These are phyloP conservation scores for Teleiodes luculella DNA, from an alignment of 2,888 invertebrate genomes.

Conservation along the genomic window DNA sequence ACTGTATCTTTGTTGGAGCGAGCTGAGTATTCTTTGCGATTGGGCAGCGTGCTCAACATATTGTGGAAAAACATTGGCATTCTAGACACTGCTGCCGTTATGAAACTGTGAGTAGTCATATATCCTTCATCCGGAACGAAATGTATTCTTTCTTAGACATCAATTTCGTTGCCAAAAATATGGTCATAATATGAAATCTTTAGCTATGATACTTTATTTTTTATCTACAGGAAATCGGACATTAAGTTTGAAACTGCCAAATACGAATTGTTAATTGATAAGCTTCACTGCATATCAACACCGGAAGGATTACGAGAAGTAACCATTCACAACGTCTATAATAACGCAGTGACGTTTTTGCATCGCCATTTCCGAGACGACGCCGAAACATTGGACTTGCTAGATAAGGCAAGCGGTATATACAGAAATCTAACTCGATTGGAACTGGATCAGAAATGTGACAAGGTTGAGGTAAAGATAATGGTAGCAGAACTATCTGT, in stretches of 20 bases:
- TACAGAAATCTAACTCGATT: conserved; percentile 35
- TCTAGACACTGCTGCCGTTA: conserved; percentile 60
- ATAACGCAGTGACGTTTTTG: not conserved
- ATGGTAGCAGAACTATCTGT: conserved; percentile 51
- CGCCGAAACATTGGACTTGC: conserved; percentile 22
- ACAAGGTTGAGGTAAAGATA: conserved; percentile 38
- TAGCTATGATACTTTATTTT: not conserved
- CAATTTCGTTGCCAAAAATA: too few species aligned
- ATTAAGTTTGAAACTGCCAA: conserved; percentile 54
- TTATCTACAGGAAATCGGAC: conserved; percentile 45
- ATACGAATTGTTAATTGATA: conserved; percentile 47
- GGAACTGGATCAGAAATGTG: conserved; percentile 9
- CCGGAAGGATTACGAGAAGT: conserved; percentile 17
- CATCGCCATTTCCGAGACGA: not conserved
- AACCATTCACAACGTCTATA: not conserved
- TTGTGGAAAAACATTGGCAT: conserved; percentile 81
- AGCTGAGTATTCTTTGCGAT: conserved; percentile 63
- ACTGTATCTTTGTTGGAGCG: conserved; percentile 73
- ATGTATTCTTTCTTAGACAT: too few species aligned
- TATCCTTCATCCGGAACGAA: too few species aligned
- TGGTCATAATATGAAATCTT: not conserved
- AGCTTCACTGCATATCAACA: conserved; percentile 28
- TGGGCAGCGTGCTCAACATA: conserved; percentile 69
- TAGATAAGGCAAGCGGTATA: conserved; percentile 37
- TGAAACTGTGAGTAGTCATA: conserved; percentile 60